Evolutionary conservation across 92 coral and sea anemone genomes (phyloP).

Genomic region (Porites evermanni): DNA sequence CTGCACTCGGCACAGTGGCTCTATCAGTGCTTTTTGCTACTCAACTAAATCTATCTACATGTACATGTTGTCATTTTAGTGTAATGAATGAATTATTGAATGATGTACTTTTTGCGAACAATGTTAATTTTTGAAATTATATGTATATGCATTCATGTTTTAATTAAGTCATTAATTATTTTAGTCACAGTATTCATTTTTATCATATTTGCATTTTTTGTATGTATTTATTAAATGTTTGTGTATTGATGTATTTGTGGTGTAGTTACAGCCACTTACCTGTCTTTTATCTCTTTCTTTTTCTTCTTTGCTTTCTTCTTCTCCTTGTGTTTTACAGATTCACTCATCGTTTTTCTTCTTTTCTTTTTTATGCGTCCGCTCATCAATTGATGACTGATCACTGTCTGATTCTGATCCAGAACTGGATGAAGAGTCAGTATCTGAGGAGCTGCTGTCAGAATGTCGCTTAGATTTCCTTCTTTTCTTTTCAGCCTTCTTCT

Average conservation of each 20-base stretch:
- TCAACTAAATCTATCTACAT: no score
- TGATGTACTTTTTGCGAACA: no score
- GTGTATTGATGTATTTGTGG: background rate
- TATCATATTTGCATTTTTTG: no score
- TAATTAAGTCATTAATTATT: no score
- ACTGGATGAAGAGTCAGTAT: constrained; percentile 40
- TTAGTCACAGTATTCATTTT: no score
- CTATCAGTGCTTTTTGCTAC: no score
- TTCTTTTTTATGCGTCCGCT: constrained; percentile 62
- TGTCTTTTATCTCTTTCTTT: constrained; percentile 25
- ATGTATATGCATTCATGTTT: no score
- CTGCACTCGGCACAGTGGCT: no score
- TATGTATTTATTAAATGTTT: no score
- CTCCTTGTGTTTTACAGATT: constrained; percentile 56
- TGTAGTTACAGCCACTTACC: background rate
- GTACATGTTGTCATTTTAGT: no score
- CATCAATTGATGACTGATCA: constrained; percentile 71
- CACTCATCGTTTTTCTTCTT: constrained; percentile 66
- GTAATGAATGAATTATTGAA: no score
- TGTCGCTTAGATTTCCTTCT: constrained; percentile 10
- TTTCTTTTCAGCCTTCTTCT: constrained; percentile 65
- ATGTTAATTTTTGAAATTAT: no score
- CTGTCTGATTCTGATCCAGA: constrained; percentile 67
- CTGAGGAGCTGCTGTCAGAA: constrained; percentile 40
- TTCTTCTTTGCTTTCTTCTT: constrained; percentile 64